Conservation (phyloP, 2,797 vertebrate species). For the Nyctibius grandis region DNA sequence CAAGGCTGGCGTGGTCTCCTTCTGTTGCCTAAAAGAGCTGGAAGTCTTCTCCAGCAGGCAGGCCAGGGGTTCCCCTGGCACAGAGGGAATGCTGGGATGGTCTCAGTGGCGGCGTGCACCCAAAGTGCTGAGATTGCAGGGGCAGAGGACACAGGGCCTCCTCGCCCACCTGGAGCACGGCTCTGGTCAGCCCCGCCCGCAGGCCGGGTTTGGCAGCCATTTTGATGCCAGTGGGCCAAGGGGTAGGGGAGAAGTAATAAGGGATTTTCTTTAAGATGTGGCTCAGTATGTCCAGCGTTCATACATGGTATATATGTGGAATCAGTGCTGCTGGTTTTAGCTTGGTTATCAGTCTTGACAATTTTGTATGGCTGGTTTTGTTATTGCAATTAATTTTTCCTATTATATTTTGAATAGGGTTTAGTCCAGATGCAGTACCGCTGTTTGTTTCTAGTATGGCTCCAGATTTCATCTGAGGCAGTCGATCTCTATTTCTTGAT, state of each 20-base stretch:
- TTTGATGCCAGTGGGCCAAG: background rate
- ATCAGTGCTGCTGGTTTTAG: background rate
- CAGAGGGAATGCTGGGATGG: background rate
- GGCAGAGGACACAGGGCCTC: background rate
- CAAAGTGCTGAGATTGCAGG: background rate
- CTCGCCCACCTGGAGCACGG: accelerated
- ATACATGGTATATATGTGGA: background rate
- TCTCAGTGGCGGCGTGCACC: accelerated
- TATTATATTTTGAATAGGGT: background rate
- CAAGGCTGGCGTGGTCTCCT: accelerated
- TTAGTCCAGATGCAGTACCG: background rate
- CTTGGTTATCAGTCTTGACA: background rate
- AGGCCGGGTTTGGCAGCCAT: background rate
- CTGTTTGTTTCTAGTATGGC: background rate
- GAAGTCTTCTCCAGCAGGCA: background rate
- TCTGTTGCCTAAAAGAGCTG: accelerated
- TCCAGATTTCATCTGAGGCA: background rate
- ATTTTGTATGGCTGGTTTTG: background rate
- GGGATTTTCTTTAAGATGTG: background rate
- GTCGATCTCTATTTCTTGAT: background rate
- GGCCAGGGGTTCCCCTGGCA: background rate
- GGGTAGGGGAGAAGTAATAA: background rate
- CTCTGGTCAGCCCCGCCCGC: background rate
- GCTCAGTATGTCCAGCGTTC: background rate
- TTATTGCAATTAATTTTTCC: background rate